Conservation (phyloP, 2,113 vertebrate species). For the Rhea pennata region DNA sequence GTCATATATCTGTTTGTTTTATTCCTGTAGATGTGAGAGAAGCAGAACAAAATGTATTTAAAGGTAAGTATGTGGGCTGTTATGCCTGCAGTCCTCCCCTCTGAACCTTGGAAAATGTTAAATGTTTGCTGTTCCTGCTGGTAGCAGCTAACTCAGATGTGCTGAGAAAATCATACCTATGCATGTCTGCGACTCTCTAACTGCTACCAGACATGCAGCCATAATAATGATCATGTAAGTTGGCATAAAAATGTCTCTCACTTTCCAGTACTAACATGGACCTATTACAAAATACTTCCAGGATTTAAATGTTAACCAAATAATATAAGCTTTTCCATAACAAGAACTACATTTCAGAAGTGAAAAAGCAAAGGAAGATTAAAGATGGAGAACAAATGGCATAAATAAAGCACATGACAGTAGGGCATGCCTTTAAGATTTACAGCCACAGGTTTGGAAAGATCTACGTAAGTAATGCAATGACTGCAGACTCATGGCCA, state of each 20-base stretch:
- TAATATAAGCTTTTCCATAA: background rate
- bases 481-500: background rate
- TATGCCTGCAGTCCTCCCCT: background rate
- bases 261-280: background rate
- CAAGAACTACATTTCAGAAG: background rate
- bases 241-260: background rate
- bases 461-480: background rate
- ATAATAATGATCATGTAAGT: background rate
- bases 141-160: background rate
- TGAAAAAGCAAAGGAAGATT: background rate
- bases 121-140: background rate
- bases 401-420: conserved; percentile 20
- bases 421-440: conserved; percentile 26
- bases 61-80: background rate
- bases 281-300: background rate
- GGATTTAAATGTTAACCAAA: background rate
- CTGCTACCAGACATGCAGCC: background rate
- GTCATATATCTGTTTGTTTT: background rate
- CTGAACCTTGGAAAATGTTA: background rate
- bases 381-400: conserved; percentile 40
- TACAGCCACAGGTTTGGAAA: conserved; percentile 25
- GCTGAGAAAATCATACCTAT: background rate
- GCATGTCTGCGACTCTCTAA: background rate
- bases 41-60: background rate
- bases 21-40: background rate